These are phyloP conservation scores for Eugnorisma glareosa DNA, from an alignment of 2,888 invertebrate genomes.

Conservation along the genomic window DNA sequence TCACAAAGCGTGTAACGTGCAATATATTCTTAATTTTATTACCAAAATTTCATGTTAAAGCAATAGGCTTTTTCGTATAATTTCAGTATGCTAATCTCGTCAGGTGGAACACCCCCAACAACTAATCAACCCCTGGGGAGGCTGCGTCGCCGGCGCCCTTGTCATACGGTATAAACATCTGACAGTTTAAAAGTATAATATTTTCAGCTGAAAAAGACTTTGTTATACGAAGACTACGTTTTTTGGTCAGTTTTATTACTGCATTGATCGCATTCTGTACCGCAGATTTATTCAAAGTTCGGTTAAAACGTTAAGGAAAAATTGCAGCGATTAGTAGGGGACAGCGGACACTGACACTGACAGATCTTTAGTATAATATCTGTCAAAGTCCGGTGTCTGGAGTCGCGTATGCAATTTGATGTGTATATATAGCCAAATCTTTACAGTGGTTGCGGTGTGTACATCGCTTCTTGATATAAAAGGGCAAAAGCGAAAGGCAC, in stretches of 20 bases:
- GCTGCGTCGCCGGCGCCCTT: slow-evolving; percentile 57
- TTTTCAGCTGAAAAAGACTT: slow-evolving; percentile 49
- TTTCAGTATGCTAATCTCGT: slow-evolving; percentile 82
- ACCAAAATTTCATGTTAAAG: slow-evolving; percentile 66
- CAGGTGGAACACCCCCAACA: slow-evolving; percentile 73
- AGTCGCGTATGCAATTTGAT: neutral
- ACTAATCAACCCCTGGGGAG: slow-evolving; percentile 66
- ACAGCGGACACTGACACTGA: neutral
- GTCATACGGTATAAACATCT: slow-evolving; percentile 59
- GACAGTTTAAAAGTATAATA: slow-evolving; percentile 50
- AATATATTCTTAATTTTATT: slow-evolving; percentile 60
- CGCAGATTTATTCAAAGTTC: neutral
- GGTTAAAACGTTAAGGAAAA: neutral
- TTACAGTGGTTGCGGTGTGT: neutral
- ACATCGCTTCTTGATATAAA: neutral
- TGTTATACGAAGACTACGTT: slow-evolving; percentile 42
- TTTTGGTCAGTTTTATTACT: slow-evolving; percentile 41
- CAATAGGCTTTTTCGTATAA: slow-evolving; percentile 73
- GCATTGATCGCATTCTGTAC: slow-evolving; percentile 9
- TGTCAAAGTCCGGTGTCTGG: neutral
- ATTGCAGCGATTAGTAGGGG: neutral
- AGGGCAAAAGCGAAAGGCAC: no score
- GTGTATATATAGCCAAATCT: neutral
- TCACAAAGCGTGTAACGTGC: slow-evolving; percentile 39
- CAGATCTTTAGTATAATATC: neutral